Evolutionary conservation across 2,888 invertebrate species (phyloP).

Genomic region (Mechanitis messenoides): DNA sequence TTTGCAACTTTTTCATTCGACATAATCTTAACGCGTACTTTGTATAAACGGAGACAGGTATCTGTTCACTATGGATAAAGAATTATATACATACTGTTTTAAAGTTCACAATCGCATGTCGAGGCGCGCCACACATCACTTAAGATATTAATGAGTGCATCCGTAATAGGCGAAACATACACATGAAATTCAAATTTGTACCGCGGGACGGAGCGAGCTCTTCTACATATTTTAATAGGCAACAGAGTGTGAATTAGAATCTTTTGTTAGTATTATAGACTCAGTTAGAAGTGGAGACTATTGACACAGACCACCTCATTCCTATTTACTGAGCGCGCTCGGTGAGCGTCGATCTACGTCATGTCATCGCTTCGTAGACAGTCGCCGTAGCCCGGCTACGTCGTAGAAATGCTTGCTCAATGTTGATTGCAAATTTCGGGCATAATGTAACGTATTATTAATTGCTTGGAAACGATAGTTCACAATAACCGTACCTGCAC

Average conservation of each 20-base stretch:
- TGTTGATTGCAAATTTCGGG: conserved; percentile 21
- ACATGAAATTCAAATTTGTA: conserved; percentile 77
- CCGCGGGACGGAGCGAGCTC: conserved; percentile 66
- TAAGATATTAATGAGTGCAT: conserved; percentile 77
- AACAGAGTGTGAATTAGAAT: conserved; percentile 76
- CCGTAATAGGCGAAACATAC: conserved; percentile 76
- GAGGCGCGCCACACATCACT: conserved; percentile 64
- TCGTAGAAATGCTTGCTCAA: conserved; percentile 21
- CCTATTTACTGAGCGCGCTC: conserved; percentile 3
- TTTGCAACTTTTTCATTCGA: conserved; percentile 72
- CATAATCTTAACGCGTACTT: conserved; percentile 67
- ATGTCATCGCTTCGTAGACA: conserved; percentile 16
- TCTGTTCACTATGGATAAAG: conserved; percentile 23
- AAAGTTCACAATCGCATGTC: conserved; percentile 49
- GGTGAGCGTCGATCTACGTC: conserved; percentile 7
- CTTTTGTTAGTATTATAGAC: conserved; percentile 72
- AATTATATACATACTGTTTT: conserved; percentile 34
- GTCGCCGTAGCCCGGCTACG: conserved; percentile 18
- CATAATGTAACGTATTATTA: conserved; percentile 13
- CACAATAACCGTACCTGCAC: neutral
- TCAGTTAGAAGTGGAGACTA: conserved; percentile 42
- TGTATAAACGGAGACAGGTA: conserved; percentile 52
- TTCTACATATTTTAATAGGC: conserved; percentile 76
- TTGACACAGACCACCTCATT: conserved; percentile 3
- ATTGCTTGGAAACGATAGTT: conserved; percentile 12